phyloP scores from a whole-genome alignment of 37 sponge, comb jelly and placozoan genomes.

The Halichondria panicea region DNA sequence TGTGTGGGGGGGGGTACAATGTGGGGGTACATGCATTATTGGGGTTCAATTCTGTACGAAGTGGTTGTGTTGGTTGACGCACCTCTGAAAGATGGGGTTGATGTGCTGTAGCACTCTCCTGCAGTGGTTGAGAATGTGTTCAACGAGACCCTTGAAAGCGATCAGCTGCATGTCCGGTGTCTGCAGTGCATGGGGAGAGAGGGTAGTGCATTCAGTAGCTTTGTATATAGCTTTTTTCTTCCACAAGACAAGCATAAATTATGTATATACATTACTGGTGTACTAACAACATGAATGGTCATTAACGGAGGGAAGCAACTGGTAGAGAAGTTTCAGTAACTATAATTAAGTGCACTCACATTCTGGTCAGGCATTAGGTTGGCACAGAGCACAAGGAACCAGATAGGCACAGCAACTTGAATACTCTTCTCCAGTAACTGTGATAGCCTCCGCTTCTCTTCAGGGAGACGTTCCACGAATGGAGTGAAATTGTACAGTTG shows the following conservation, averaged over 20 bases:
- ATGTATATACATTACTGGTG: too few species aligned
- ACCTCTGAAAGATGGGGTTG: slow-evolving; percentile 39
- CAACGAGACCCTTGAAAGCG: slow-evolving; percentile 18
- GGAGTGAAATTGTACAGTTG: slow-evolving; percentile 11
- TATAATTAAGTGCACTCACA: too few species aligned
- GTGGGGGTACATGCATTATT: too few species aligned
- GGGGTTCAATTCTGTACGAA: too few species aligned
- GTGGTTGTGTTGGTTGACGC: slow-evolving; percentile 1
- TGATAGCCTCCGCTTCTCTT: neutral
- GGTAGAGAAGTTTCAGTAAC: too few species aligned
- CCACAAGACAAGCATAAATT: too few species aligned
- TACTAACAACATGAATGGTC: too few species aligned
- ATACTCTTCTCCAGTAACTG: slow-evolving; percentile 12
- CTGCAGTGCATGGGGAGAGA: neutral
- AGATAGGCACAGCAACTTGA: neutral
- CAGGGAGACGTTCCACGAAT: neutral
- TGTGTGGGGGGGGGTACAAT: too few species aligned
- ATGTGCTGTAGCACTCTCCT: neutral
- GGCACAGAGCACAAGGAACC: slow-evolving; percentile 15
- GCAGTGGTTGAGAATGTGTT: slow-evolving; percentile 23
- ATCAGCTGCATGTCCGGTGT: slow-evolving; percentile 5
- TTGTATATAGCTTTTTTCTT: too few species aligned
- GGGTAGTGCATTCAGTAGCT: too few species aligned
- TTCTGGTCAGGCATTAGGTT: neutral
- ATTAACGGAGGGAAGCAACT: too few species aligned